Base-by-base conservation (phyloP, 2,113 vertebrate genomes). In the Phalacrocorax pelagicus region DNA sequence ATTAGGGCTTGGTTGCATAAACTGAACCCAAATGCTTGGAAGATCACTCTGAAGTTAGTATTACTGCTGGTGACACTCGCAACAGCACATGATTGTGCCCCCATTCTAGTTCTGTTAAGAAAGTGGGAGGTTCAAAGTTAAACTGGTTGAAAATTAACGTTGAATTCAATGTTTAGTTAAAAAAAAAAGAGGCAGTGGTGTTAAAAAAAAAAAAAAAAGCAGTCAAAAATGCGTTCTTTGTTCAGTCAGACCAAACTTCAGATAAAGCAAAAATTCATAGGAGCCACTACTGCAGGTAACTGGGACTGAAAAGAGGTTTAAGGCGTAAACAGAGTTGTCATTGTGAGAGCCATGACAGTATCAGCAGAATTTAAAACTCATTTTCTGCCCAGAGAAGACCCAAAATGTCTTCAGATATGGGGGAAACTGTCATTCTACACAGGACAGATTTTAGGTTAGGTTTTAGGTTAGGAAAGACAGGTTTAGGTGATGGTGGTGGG, bases 121-220 rank as follows among this genome's bases (percentile, higher is more conserved):
- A 84, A 93, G 86, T 5, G 5, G 9, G 19, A 78, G 19, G 47
- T 59, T 78, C 18, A 24, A 67, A 92, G 42, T 70, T 59, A 38
- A 86, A 80, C 4, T 27, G 4, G 1, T 29, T 47, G 59, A 67
- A 88, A 86, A 65, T 15, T 21, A 81, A 63, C 19, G 47, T n/a
- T 34, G 29, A 90, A 66, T 71, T 88, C 46, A 52, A 58, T 11
- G 5, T 47, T 21, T 27, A 19, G 15, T 29, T 38, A 38, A 38
- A 2, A 52, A 52, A 52, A 46, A 63, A 69, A 51, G 3, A 11
- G 2, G 12, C 7, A 5, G n/a, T 10, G 3, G 2, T 5, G 1
- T 10, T 47, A 40, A 77, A 49, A 47, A 69, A 52, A 51, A n/a
- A 24, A 30, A 34, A 18, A 20, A 24, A 6, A 38, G 38, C 38